Base-by-base conservation (phyloP, 2,797 vertebrate species). In the Pipistrellus pipistrellus region DNA sequence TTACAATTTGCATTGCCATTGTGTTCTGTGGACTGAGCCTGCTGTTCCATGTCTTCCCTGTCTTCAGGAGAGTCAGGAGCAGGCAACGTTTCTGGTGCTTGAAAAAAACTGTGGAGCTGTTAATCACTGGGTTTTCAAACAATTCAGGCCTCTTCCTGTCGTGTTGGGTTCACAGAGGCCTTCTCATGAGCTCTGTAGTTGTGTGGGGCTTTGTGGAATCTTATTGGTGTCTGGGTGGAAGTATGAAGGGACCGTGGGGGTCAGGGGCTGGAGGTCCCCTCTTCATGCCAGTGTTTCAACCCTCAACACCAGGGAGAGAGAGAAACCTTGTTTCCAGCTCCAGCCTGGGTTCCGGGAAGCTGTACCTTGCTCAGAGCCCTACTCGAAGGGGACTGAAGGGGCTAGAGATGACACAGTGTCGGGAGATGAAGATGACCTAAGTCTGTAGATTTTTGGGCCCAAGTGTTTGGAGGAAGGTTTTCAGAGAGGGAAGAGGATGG, bases 61-160 rank as follows among this genome's bases (percentile, higher is more conserved):
- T 12, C 68, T 90, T 57, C 53, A 46, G 11, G 23, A 23, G 25
- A 62, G 46, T 30, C 17, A 55, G 84, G 62, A 86, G 41, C 53
- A 72, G 21, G 83, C 32, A 8, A 51, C 14, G 12, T 30, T 75
- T 73, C 57, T 71, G 32, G 25, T 35, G 57, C n/a, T 59, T 76
- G 82, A 84, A 96, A 88, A 53, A 80, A 90, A 73, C 76, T 94
- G 81, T 91, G 51, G 68, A 12, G 27, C 91, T 94, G 94, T 95
- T 94, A 90, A 97, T 95, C 48, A 66, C 9, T 59, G 18, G 91
- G 92, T 8, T 76, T 35, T 82, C 0, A 76, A 2, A 84, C 18
- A 25, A 51, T 9, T 32, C 32, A 38, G 51, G 18, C 59, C 51
- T 89, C 81, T 86, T 44, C 32, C 78, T 68, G 0, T 51, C 46